A percentile compares a stretch with the other conserved stretches of the same genome.
Conservation (phyloP, 1,140 invertebrate genomes). For the Pseudomyrmex flavicornis region DNA sequence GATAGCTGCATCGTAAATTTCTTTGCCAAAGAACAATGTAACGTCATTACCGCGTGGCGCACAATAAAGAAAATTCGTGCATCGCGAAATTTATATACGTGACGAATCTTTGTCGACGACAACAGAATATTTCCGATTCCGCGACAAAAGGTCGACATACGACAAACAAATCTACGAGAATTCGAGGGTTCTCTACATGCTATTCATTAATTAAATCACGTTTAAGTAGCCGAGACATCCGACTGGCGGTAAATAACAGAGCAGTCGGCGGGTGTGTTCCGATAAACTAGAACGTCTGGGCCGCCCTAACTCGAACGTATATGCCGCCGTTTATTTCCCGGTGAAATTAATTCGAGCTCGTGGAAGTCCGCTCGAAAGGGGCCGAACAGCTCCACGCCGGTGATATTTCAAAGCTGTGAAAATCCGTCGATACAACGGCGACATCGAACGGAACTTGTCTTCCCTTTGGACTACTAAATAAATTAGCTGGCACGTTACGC, state of each 20-base stretch:
- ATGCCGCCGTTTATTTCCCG: conserved; percentile 60
- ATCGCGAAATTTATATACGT: conserved; percentile 32
- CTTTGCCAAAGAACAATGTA: conserved; percentile 18
- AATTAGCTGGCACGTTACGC: conserved; percentile 71
- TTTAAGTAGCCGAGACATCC: conserved; percentile 49
- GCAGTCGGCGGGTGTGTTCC: conserved; percentile 34
- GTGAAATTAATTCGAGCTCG: conserved; percentile 70
- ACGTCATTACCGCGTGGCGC: conserved; percentile 42
- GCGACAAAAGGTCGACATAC: conserved; percentile 52
- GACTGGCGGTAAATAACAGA: conserved; percentile 46
- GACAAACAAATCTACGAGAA: conserved; percentile 51
- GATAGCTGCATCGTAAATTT: conserved; percentile 39
- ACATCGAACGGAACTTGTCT: conserved; percentile 48
- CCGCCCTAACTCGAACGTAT: conserved; percentile 48
- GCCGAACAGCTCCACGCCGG: conserved; percentile 14
- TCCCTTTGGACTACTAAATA: conserved; percentile 73
- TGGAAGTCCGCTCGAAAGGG: conserved; percentile 31
- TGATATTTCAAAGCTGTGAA: conserved; percentile 76
- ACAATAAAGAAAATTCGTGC: conserved; percentile 4
- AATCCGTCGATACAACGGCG: conserved; percentile 74
- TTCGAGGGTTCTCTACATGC: conserved; percentile 36
- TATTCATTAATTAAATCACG: conserved; percentile 56
- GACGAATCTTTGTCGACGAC: conserved; percentile 24
- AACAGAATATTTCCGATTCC: background rate
- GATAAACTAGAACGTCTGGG: conserved; percentile 50